Evolutionary conservation across 2,797 vertebrate genomes (phyloP), one percentile per base, ranked within the genome.

Genomic region (Crenichthys baileyi): DNA sequence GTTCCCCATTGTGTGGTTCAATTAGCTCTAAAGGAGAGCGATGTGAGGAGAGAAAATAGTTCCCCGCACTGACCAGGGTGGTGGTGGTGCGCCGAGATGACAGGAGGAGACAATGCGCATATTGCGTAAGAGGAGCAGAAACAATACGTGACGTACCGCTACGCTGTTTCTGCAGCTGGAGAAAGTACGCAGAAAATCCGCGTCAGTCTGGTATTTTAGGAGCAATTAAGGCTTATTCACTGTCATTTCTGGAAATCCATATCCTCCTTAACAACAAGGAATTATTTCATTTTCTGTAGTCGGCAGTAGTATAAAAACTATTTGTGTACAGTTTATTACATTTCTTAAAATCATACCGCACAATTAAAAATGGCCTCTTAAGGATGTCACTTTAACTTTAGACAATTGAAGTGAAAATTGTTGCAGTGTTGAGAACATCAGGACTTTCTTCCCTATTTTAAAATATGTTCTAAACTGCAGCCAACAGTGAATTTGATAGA

Each of bases 1-100:
- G 90, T 96, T 96, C 41, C 95, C 96, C 96, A 96, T 96, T 2
- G 46, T 89, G 58, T 29, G 51, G 46, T 44, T 41, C 24, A 11
- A 29, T 81, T 61, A 73, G 72, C 71, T 76, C 26, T 50, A 4
- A 15, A 22, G 79, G 79, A 48, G 1, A 36, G 80, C 73, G 73
- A n/a, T n/a, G 83, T 60, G 83, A 75, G 41, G 73, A 79, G 7
- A 75, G 71, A 63, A 61, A 41, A 46, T 26, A 46, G 31, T 44
- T 75, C 68, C 79, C 85, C 67, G 83, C 51, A 58, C 76, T 46
- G 1, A 65, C 77, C 79, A 48, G 81, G 84, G 65, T 84, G 85
- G 70, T 79, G 85, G 58, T 36, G 36, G 36, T 77, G 85, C 7
- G 89, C 85, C 79, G 70, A 85, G 79, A 86, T 83, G 85, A 90